These are phyloP conservation scores for Athetis lepigone DNA, from an alignment of 2,888 invertebrate species.

Conservation along the genomic window DNA sequence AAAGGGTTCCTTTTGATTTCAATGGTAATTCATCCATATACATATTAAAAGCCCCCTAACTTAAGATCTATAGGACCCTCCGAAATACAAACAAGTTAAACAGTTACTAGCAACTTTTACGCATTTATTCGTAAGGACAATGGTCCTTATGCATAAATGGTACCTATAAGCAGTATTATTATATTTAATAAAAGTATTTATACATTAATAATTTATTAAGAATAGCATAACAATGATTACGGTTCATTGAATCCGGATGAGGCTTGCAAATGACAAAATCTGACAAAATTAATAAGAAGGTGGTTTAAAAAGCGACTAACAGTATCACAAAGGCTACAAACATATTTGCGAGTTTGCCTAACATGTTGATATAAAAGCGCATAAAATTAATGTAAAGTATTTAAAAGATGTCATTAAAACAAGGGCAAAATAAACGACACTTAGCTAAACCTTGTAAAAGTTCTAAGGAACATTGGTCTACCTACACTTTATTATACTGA, in stretches of 20 bases:
- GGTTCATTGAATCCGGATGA: background rate
- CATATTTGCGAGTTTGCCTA: conserved; percentile 21
- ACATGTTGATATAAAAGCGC: conserved; percentile 2
- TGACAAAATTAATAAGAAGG: background rate
- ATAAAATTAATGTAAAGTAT: background rate
- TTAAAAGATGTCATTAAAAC: conserved; percentile 5
- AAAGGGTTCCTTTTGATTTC: conserved; percentile 73
- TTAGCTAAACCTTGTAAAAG: background rate
- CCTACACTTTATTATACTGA: background rate
- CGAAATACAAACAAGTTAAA: conserved; percentile 67
- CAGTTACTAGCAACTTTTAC: conserved; percentile 56
- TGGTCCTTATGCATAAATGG: too few relatives aligned
- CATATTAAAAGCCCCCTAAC: conserved; percentile 61
- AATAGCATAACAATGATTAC: conserved; percentile 16
- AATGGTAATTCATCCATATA: conserved; percentile 59
- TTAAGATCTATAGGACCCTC: conserved; percentile 42
- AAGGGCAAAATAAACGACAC: background rate
- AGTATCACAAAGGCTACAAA: background rate
- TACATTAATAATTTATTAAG: conserved; percentile 11
- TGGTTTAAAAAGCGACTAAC: background rate
- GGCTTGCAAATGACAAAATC: conserved; percentile 12
- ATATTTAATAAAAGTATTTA: conserved; percentile 28
- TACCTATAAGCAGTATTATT: too few relatives aligned
- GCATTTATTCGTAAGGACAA: conserved; percentile 22
- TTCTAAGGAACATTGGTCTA: background rate